phyloP scores from a whole-genome alignment of 2,888 invertebrate species.

The Ichneumoninae sp. region DNA sequence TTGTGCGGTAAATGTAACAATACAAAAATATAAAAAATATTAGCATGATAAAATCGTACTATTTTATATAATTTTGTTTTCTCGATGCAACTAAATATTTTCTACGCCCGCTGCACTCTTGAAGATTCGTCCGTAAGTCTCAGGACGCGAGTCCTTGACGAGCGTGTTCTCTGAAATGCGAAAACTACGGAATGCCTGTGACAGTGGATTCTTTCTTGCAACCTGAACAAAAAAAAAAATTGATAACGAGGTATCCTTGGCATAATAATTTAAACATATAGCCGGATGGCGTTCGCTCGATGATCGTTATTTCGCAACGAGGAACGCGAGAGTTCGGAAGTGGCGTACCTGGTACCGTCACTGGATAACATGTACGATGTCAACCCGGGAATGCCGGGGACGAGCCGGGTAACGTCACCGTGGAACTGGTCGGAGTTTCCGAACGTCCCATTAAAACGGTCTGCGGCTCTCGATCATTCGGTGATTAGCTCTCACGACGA shows the following conservation, averaged over 20 bases:
- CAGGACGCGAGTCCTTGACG: background rate
- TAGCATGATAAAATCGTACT: too few relatives aligned
- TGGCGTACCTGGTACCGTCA: constrained; percentile 32
- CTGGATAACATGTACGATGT: constrained; percentile 13
- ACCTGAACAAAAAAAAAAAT: background rate
- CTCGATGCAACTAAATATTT: too few relatives aligned
- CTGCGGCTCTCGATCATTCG: constrained; percentile 35
- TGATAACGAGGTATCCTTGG: background rate
- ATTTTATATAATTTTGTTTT: too few relatives aligned
- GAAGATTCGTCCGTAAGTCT: background rate
- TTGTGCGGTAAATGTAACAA: background rate
- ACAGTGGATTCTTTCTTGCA: background rate
- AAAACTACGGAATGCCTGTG: background rate
- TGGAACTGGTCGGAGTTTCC: constrained; percentile 18
- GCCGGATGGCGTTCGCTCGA: background rate
- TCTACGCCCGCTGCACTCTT: too few relatives aligned
- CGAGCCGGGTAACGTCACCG: constrained; percentile 13
- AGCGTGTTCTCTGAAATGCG: background rate
- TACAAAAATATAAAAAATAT: too few relatives aligned
- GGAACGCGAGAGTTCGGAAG: constrained; percentile 25
- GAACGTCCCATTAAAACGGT: constrained; percentile 25
- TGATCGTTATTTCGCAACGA: constrained; percentile 27
- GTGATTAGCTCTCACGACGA: constrained; percentile 28
- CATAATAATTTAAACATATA: background rate
- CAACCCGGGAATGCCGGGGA: constrained; percentile 20